Conservation (phyloP, 2,797 vertebrate species). For the Premnoplex brunnescens region DNA sequence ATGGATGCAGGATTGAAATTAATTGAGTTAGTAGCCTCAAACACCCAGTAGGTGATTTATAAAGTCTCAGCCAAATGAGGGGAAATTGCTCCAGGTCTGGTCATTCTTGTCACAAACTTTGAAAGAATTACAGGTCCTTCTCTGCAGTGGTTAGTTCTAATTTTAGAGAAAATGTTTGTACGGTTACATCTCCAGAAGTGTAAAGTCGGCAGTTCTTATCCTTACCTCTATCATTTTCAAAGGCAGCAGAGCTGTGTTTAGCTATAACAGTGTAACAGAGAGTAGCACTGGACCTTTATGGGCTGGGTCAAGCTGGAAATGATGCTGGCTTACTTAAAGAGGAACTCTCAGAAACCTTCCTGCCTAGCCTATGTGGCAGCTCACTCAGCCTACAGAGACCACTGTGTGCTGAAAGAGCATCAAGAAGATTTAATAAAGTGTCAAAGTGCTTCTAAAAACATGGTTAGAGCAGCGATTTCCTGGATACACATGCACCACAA, state of each 20-base stretch:
- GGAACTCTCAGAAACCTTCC: constrained; percentile 26
- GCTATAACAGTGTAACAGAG: neutral
- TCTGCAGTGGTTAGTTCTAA: neutral
- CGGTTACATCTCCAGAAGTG: neutral
- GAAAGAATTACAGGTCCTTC: neutral
- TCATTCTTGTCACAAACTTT: constrained; percentile 19
- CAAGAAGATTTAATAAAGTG: constrained; percentile 65
- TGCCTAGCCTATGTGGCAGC: neutral
- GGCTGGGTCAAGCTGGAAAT: neutral
- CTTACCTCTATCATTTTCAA: neutral
- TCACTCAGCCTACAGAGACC: constrained; percentile 34
- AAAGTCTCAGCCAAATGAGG: constrained; percentile 10
- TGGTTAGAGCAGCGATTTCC: constrained; percentile 58
- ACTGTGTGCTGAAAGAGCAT: constrained; percentile 41
- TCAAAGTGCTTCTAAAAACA: constrained; percentile 62
- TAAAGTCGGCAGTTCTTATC: neutral
- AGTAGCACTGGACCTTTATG: neutral
- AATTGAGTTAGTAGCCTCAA: constrained; percentile 57
- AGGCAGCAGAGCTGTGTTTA: neutral
- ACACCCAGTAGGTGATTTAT: constrained; percentile 21
- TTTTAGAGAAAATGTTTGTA: neutral
- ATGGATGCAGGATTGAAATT: constrained; percentile 31
- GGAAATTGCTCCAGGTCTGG: constrained; percentile 12
- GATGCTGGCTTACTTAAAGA: neutral
- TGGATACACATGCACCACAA: constrained; percentile 49